Evolutionary conservation across 2,797 vertebrate genomes (phyloP).

Genomic region (Pelochelys cantorii): DNA sequence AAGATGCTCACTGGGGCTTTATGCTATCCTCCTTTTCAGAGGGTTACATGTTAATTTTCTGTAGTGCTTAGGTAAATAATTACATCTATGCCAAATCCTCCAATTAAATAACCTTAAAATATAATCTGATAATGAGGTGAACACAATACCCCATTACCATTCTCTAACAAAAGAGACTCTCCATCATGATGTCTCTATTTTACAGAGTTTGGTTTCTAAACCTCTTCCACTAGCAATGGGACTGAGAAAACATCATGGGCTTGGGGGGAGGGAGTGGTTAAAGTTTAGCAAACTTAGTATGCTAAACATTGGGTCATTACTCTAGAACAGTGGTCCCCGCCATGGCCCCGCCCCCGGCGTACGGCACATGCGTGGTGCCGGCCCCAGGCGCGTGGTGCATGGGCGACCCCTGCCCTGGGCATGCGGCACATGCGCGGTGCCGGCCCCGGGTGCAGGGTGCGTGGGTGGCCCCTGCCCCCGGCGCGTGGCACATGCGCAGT

Average conservation of each 20-base stretch:
- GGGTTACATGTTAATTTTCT: conserved; percentile 14
- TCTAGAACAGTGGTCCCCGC: too few relatives aligned
- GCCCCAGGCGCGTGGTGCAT: too few relatives aligned
- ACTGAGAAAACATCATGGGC: conserved; percentile 5
- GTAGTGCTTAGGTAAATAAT: background rate
- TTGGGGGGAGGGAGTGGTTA: background rate
- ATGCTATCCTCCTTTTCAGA: conserved; percentile 43
- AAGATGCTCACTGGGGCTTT: conserved; percentile 33
- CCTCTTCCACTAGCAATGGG: background rate
- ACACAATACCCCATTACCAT: background rate
- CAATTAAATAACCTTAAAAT: conserved; percentile 16
- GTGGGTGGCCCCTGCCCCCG: too few relatives aligned
- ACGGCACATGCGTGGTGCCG: too few relatives aligned
- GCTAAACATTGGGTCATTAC: background rate
- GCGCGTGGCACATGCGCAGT: too few relatives aligned
- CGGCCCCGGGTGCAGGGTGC: too few relatives aligned
- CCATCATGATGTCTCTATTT: background rate
- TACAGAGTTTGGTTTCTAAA: background rate
- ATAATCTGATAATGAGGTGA: background rate
- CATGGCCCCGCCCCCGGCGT: too few relatives aligned
- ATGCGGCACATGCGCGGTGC: too few relatives aligned
- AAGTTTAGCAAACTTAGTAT: background rate
- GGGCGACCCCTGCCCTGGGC: too few relatives aligned
- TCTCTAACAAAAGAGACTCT: background rate
- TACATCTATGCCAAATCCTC: background rate